These are phyloP conservation scores for Gibbula magus DNA, from an alignment of 2,888 invertebrate genomes.

Conservation along the genomic window DNA sequence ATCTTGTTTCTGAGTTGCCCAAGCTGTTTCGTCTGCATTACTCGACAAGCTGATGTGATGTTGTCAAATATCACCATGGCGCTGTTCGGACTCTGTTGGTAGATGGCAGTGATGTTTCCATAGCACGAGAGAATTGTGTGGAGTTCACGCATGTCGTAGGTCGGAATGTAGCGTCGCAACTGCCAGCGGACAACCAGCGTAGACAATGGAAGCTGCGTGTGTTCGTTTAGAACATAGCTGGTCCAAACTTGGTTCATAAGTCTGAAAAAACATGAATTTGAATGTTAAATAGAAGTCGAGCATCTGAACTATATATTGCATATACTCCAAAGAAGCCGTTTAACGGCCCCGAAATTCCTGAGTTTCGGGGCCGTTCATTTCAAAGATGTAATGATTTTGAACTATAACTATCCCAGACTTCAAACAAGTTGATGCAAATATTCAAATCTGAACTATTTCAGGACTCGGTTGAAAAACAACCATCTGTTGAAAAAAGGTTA, in stretches of 20 bases:
- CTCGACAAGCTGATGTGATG: constrained; percentile 46
- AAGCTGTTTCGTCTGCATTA: constrained; percentile 42
- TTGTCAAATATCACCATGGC: constrained; percentile 50
- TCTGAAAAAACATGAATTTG: background rate
- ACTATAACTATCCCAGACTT: too few species aligned
- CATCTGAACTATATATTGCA: too few species aligned
- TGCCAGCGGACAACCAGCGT: constrained; percentile 54
- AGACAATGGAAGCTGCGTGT: constrained; percentile 46
- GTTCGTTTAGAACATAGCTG: constrained; percentile 40
- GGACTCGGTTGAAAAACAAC: too few species aligned
- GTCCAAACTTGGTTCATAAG: constrained; percentile 15
- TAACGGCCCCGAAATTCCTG: too few species aligned
- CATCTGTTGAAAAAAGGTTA: too few species aligned
- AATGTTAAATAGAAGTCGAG: too few species aligned
- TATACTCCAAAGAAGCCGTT: too few species aligned
- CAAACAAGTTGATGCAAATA: too few species aligned
- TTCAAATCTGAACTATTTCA: too few species aligned
- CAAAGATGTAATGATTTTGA: too few species aligned
- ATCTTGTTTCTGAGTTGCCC: constrained; percentile 46
- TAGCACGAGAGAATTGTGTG: constrained; percentile 36
- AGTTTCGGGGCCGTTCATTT: too few species aligned
- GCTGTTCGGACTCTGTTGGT: constrained; percentile 48
- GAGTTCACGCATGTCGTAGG: constrained; percentile 39
- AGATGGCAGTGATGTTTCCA: constrained; percentile 44
- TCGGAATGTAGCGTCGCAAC: constrained; percentile 35